Conservation (phyloP, 2,113 vertebrate species). For the Ovibos moschatus region DNA sequence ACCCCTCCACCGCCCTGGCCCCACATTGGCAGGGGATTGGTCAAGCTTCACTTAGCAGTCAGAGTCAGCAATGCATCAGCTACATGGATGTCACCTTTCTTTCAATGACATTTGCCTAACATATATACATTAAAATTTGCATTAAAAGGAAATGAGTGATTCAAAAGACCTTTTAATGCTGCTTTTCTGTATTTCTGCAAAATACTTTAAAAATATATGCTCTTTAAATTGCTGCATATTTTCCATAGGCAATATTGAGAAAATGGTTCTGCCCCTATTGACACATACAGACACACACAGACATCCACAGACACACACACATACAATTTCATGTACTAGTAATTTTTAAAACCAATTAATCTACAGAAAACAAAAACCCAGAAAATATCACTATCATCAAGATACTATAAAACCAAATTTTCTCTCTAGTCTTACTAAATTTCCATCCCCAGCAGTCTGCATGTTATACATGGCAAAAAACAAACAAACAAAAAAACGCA, state of each 20-base stretch:
- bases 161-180: not conserved
- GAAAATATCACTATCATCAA: not conserved
- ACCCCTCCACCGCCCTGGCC: fast-evolving
- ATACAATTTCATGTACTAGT: not conserved
- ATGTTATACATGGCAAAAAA: not conserved
- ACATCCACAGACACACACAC: not conserved
- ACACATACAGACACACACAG: not conserved
- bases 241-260: not conserved
- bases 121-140: constrained; percentile 41
- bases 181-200: constrained; percentile 34
- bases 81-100: not conserved
- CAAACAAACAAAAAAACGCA: not conserved
- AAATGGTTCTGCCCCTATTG: not conserved
- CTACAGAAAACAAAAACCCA: not conserved
- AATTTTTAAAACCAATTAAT: not conserved
- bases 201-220: constrained; percentile 14
- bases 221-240: not conserved
- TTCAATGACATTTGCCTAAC: constrained; percentile 23
- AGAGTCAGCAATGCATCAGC: not conserved
- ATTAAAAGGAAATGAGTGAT: constrained; percentile 21
- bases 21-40: not conserved
- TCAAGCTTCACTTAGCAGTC: not conserved
- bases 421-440: not conserved
- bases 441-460: not conserved
- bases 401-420: not conserved